Base-by-base conservation (phyloP, 2,797 vertebrate species). In the Glossophaga mutica region DNA sequence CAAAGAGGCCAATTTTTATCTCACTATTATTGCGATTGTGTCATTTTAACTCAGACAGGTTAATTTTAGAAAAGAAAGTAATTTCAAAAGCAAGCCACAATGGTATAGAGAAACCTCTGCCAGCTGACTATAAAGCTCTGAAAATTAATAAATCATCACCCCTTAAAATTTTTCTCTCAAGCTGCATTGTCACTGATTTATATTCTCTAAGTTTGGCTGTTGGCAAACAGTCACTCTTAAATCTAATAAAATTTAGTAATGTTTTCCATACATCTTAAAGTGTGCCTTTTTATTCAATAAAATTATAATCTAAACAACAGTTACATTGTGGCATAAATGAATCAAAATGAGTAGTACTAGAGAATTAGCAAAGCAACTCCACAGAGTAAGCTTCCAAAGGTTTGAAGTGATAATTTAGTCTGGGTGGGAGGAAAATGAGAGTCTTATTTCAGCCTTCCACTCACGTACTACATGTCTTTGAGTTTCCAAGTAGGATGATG, bases 11-110 rank as follows among this genome's bases (percentile, higher is more conserved):
- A 94, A 76, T 96, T 97, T 97, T 97, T 94, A 91, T 94, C 87
- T 94, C 57, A 81, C 39, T 77, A 14, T 91, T 95, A 96, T 70
- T 90, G 52, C 37, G 62, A 78, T 87, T 95, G 50, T 96, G 87
- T 94, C 91, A 91, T 87, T 97, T 96, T 90, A 94, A 82, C 39
- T 95, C 86, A 94, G 48, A 87, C 15, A 95, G 81, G 93, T 93
- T 96, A 97, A 96, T 96, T 93, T 96, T 96, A 94, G 81, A 90
- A 95, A 93, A 91, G 90, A 95, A 97, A 91, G 87, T 46, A 91
- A 96, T 97, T 95, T 97, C 48, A 90, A 96, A 97, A 59, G 52
- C 93, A 96, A 90, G 68, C 81, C 34, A 89, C 50, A 87, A 57
- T 83, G 39, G 59, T 77, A 86, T 21, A 92, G 79, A 74, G 85